These are phyloP conservation scores for Onychostruthus taczanowskii DNA, from an alignment of 2,113 vertebrate genomes.

Conservation along the genomic window DNA sequence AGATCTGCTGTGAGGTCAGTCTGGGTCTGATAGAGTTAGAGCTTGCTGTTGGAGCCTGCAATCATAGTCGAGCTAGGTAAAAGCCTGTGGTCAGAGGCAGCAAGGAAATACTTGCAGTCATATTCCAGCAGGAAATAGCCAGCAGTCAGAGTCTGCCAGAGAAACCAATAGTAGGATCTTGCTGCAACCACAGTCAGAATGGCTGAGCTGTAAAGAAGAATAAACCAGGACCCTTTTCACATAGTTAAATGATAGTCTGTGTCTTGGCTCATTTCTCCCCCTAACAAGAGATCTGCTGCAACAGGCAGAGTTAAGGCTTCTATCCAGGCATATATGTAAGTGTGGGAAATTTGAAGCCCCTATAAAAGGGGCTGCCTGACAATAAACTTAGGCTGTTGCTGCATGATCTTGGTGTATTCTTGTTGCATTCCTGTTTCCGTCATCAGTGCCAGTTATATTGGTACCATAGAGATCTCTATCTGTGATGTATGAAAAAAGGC, in stretches of 20 bases:
- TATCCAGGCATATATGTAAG: neutral
- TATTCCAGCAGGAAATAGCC: neutral
- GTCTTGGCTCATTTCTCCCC: neutral
- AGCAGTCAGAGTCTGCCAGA: neutral
- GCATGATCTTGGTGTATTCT: neutral
- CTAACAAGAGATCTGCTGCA: neutral
- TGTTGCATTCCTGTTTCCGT: neutral
- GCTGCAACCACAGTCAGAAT: neutral
- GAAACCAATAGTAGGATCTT: neutral
- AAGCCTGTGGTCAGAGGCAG: neutral
- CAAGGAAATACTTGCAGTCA: neutral
- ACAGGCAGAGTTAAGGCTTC: neutral
- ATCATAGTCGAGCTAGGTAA: neutral
- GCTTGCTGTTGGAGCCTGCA: neutral
- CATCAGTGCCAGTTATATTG: neutral
- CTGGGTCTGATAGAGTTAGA: neutral
- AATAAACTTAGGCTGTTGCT: neutral
- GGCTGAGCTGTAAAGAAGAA: neutral
- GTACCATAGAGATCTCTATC: neutral
- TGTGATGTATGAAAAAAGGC: neutral
- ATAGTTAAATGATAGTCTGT: no score
- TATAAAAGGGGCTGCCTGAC: neutral
- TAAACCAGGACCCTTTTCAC: neutral
- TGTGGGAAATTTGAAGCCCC: neutral
- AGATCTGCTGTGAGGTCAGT: neutral